Conservation (phyloP, 2,113 vertebrate species). For the Trematocara nigrifrons region DNA sequence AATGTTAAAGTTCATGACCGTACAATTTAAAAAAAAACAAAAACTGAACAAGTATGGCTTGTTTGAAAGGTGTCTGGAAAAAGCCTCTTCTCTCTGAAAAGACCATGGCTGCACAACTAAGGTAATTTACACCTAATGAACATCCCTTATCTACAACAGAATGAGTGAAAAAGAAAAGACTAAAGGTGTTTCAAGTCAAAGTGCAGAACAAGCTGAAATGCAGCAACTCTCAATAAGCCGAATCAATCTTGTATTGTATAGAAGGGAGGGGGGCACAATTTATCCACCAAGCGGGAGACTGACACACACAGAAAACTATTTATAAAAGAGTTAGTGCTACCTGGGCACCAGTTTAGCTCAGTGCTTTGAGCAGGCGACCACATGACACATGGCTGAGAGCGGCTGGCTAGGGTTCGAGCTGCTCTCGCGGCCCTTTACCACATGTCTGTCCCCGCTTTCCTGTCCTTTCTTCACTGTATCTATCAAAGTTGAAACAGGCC, state of each 20-base stretch:
- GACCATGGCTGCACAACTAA: not conserved
- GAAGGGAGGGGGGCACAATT: not conserved
- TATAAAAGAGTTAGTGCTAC: not conserved
- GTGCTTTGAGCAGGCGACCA: not conserved
- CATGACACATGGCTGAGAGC: not conserved
- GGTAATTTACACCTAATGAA: not conserved
- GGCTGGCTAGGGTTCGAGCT: accelerated
- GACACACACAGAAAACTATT: not conserved
- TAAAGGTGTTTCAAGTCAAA: not conserved
- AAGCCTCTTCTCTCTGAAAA: not conserved
- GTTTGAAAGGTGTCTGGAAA: not conserved
- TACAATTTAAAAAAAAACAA: not conserved
- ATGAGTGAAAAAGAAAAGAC: not conserved
- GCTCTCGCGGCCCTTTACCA: not conserved
- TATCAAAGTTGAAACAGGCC: not conserved
- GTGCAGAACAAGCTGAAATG: not conserved
- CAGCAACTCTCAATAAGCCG: not conserved
- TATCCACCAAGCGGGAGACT: not conserved
- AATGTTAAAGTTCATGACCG: not conserved
- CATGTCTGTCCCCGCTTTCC: not conserved
- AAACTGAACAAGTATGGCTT: not conserved
- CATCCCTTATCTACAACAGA: not conserved
- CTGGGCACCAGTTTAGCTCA: not conserved
- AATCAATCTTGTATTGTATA: not conserved
- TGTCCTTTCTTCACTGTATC: not conserved